These are phyloP conservation scores for Nycticorax nycticorax DNA, from an alignment of 2,113 vertebrate species.

Conservation along the genomic window DNA sequence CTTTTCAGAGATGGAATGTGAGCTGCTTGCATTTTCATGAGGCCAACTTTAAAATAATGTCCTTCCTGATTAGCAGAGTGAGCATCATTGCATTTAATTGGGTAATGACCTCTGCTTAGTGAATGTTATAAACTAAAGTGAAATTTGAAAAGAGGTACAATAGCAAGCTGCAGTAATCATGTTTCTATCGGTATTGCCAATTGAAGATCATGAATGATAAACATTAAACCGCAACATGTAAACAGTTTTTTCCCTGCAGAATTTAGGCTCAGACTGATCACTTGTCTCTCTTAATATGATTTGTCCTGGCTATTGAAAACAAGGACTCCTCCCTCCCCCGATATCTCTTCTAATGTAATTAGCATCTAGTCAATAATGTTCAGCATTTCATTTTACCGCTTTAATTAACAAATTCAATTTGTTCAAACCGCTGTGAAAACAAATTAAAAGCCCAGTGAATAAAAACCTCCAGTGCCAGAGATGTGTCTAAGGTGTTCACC, in stretches of 20 bases:
- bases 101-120: slow-evolving; percentile 68
- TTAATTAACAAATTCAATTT: slow-evolving; percentile 99
- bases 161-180: slow-evolving; percentile 65
- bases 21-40: slow-evolving; percentile 54
- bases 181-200: slow-evolving; percentile 70
- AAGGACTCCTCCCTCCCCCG: slow-evolving; percentile 79
- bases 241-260: slow-evolving; percentile 75
- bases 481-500: slow-evolving; percentile 90
- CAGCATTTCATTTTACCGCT: slow-evolving; percentile 99
- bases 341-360: slow-evolving; percentile 96
- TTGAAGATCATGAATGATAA: slow-evolving; percentile 74
- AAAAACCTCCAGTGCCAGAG: slow-evolving; percentile 84
- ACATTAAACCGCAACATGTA: slow-evolving; percentile 70
- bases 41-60: slow-evolving; percentile 57
- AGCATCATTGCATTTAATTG: slow-evolving; percentile 68
- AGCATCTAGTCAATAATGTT: slow-evolving; percentile 99
- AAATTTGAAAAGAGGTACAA: slow-evolving; percentile 65
- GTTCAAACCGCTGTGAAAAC: slow-evolving; percentile 98
- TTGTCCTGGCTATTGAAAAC: slow-evolving; percentile 91
- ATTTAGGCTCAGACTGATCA: slow-evolving; percentile 77
- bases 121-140: slow-evolving; percentile 59
- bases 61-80: slow-evolving; percentile 63
- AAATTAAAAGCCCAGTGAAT: slow-evolving; percentile 98
- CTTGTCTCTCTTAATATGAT: slow-evolving; percentile 88
- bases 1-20: slow-evolving; percentile 27